Evolutionary conservation across 2,113 vertebrate species (phyloP).

Genomic region (Oriolus oriolus): DNA sequence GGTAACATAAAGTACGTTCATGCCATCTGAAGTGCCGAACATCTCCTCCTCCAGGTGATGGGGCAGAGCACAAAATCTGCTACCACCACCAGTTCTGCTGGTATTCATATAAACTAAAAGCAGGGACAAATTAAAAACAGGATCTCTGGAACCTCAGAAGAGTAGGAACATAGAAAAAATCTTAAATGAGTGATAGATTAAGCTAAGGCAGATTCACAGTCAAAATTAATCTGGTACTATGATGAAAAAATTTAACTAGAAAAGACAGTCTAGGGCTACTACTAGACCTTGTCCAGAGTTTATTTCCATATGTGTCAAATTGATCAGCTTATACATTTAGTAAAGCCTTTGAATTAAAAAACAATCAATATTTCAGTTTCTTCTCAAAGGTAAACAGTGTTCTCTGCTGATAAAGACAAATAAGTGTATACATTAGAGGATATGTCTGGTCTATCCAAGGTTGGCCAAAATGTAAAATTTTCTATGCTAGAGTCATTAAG

Average conservation of each 20-base stretch:
- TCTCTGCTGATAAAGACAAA: neutral
- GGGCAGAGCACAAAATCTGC: neutral
- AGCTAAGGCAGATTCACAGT: neutral
- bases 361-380: neutral
- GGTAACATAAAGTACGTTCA: accelerated
- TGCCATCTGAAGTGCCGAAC: accelerated
- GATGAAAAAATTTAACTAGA: neutral
- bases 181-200: neutral
- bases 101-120: neutral
- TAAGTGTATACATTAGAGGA: neutral
- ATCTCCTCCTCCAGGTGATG: neutral
- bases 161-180: neutral
- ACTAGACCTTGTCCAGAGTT: neutral
- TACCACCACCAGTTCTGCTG: neutral
- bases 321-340: neutral
- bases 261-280: neutral
- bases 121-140: neutral
- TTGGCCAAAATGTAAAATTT: neutral
- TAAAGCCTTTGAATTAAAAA: neutral
- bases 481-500: neutral
- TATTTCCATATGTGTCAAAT: neutral
- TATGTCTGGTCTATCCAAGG: neutral
- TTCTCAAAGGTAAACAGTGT: neutral
- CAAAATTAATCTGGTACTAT: neutral
- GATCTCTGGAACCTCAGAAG: neutral